phyloP scores from a whole-genome alignment of 2,113 vertebrate genomes.

The Crotalus horridus region DNA sequence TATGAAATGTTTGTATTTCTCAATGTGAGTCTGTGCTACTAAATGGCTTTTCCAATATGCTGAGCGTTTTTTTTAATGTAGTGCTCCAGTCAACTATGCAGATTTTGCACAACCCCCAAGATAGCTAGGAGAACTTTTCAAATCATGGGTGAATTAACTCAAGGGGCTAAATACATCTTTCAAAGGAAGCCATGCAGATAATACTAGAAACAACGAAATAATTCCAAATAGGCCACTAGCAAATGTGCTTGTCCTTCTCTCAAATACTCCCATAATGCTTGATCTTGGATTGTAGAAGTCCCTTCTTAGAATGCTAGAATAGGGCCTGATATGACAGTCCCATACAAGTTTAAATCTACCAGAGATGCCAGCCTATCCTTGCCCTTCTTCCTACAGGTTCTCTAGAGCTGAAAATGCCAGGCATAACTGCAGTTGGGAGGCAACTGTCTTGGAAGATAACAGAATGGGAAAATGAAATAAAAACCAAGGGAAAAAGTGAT shows the following conservation, averaged over 20 bases:
- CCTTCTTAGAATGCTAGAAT: not conserved
- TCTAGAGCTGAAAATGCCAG: not conserved
- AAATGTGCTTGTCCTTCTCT: not conserved
- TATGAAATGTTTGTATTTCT: slow-evolving; percentile 59
- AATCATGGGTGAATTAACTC: slow-evolving; percentile 38
- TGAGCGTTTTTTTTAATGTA: slow-evolving; percentile 17
- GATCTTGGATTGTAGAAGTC: not conserved
- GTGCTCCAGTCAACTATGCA: slow-evolving; percentile 23
- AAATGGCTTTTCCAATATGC: slow-evolving; percentile 51
- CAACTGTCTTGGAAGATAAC: not conserved
- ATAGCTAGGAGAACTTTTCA: slow-evolving; percentile 29
- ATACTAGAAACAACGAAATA: not conserved
- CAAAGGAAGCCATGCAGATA: slow-evolving; percentile 15
- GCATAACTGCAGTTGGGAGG: not conserved
- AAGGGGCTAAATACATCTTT: slow-evolving; percentile 35
- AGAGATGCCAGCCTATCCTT: not conserved
- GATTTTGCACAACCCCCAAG: not conserved
- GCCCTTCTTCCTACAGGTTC: not conserved
- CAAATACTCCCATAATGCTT: not conserved
- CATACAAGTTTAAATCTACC: not conserved
- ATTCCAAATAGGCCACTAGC: slow-evolving; percentile 5
- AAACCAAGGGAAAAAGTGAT: not conserved
- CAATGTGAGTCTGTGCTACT: slow-evolving; percentile 43
- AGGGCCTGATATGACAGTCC: not conserved
- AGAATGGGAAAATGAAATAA: not conserved